Conservation (phyloP, 2,797 vertebrate genomes). For the Iguana delicatissima region DNA sequence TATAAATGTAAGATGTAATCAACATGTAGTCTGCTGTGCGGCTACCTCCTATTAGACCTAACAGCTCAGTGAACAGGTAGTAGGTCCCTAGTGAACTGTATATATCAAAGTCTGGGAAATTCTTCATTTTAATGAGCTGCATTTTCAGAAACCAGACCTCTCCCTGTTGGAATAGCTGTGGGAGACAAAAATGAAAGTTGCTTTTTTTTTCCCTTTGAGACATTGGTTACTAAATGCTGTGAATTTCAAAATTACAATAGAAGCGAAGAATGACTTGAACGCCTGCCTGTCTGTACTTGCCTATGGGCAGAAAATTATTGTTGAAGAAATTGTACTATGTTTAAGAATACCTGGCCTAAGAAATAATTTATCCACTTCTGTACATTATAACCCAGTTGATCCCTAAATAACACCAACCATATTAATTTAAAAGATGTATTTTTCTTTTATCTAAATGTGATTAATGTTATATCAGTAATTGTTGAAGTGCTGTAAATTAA, state of each 20-base stretch:
- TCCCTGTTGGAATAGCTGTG: conserved; percentile 55
- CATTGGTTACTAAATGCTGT: conserved; percentile 56
- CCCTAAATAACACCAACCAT: neutral
- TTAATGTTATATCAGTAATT: conserved; percentile 2
- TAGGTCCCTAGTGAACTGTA: conserved; percentile 63
- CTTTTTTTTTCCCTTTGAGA: conserved; percentile 61
- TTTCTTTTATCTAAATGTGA: neutral
- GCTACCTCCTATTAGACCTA: conserved; percentile 56
- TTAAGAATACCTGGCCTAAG: conserved; percentile 19
- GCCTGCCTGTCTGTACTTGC: conserved; percentile 47
- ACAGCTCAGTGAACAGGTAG: conserved; percentile 59
- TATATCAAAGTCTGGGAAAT: conserved; percentile 63
- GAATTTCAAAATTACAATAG: conserved; percentile 62
- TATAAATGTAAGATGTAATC: conserved; percentile 61
- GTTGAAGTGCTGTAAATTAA: conserved; percentile 35
- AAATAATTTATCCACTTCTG: conserved; percentile 29
- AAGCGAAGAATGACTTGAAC: conserved; percentile 36
- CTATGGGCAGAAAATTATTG: conserved; percentile 53
- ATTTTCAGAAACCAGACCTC: conserved; percentile 61
- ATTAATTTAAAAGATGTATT: neutral
- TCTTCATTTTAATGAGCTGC: conserved; percentile 67
- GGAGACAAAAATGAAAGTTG: conserved; percentile 70
- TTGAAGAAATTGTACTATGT: conserved; percentile 41
- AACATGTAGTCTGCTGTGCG: conserved; percentile 49
- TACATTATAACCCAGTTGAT: conserved; percentile 4